A percentile compares a stretch with the other conserved stretches of the same genome.
These are phyloP conservation scores for Neotoma lepida DNA, from an alignment of 2,113 vertebrate genomes.

Conservation along the genomic window DNA sequence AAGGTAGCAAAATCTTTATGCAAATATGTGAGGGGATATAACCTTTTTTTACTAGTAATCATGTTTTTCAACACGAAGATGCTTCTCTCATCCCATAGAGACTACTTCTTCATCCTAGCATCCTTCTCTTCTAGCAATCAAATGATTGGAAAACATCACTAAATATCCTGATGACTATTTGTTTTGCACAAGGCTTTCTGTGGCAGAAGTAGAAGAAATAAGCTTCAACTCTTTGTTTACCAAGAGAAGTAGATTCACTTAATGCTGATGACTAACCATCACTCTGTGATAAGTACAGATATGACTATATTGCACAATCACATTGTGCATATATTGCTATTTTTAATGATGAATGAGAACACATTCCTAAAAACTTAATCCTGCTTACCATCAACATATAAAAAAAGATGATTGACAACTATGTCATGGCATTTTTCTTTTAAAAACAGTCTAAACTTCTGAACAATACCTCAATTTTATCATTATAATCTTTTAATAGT, in stretches of 20 bases:
- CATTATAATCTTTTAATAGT: background rate
- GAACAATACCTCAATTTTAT: background rate
- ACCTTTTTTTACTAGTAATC: background rate
- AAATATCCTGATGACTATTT: background rate
- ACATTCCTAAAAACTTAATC: background rate
- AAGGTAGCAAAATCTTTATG: background rate
- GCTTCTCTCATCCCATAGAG: background rate
- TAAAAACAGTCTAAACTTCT: background rate
- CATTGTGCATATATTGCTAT: background rate
- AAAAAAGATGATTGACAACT: background rate
- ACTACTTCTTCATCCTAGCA: background rate
- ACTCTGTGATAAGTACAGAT: background rate
- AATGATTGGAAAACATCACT: background rate
- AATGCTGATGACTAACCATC: background rate
- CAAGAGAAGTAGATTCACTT: background rate
- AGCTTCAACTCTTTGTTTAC: constrained; percentile 20
- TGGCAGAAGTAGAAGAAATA: background rate
- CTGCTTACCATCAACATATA: background rate
- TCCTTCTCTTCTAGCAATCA: background rate
- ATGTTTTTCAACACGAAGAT: background rate
- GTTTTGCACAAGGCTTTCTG: background rate
- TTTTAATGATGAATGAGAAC: constrained; percentile 1
- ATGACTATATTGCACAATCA: background rate
- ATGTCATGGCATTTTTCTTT: background rate
- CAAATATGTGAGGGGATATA: background rate